Conservation (phyloP, 2,113 vertebrate genomes). For the Columba livia region DNA sequence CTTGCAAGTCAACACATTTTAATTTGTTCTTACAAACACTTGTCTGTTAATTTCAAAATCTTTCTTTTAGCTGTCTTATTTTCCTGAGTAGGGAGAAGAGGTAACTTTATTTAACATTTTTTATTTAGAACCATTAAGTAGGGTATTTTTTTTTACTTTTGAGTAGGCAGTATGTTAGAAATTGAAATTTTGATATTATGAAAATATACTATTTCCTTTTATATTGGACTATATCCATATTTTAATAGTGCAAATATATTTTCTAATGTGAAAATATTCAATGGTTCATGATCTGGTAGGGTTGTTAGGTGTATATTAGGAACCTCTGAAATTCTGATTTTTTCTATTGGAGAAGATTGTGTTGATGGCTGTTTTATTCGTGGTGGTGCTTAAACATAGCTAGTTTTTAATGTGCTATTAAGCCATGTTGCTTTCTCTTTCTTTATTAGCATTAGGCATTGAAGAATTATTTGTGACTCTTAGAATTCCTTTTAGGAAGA, state of each 20-base stretch:
- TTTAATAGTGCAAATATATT: neutral
- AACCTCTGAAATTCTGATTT: neutral
- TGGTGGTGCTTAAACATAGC: neutral
- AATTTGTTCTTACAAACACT: neutral
- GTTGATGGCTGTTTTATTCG: neutral
- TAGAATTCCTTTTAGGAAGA: neutral
- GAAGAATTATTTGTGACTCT: neutral
- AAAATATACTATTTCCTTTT: neutral
- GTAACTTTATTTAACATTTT: neutral
- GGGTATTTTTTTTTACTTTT: neutral
- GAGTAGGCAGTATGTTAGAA: neutral
- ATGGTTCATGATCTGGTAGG: neutral
- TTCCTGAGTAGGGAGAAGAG: neutral
- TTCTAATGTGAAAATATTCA: neutral
- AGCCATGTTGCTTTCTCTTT: neutral
- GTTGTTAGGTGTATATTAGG: neutral
- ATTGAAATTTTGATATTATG: neutral
- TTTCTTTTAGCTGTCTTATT: neutral
- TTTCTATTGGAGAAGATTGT: neutral
- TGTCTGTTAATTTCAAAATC: neutral
- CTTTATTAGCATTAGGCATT: neutral
- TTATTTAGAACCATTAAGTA: conserved; percentile 4
- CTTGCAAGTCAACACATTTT: conserved; percentile 14
- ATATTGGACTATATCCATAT: neutral
- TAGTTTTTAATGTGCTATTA: neutral